Conservation (phyloP, 2,888 invertebrate species). For the Dolichopus griseipennis region DNA sequence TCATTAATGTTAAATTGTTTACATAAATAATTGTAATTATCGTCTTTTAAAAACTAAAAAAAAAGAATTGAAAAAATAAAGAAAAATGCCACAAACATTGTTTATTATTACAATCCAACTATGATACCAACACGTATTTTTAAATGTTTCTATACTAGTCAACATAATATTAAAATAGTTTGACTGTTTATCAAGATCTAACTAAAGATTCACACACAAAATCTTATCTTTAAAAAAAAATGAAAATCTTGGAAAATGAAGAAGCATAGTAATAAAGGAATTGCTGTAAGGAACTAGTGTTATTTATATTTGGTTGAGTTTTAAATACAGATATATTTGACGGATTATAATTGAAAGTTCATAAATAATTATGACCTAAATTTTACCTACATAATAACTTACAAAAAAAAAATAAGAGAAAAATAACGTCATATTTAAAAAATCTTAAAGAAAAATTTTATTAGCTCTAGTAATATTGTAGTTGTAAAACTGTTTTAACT, state of each 20-base stretch:
- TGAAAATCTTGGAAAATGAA: neutral
- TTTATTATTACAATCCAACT: no score
- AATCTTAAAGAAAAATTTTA: no score
- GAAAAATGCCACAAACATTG: no score
- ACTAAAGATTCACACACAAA: no score
- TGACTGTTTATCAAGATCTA: no score
- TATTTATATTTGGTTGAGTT: neutral
- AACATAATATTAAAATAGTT: no score
- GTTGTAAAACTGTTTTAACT: no score
- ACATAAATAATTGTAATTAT: constrained; percentile 6
- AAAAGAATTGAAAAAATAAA: neutral
- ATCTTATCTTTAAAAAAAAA: no score
- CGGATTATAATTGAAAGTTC: neutral
- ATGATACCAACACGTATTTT: no score
- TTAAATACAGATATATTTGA: neutral
- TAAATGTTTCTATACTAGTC: no score
- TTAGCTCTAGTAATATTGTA: no score
- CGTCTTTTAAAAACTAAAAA: neutral
- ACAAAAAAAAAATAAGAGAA: neutral
- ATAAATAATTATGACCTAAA: constrained; percentile 4
- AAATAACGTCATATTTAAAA: neutral
- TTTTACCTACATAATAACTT: neutral
- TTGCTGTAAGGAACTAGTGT: neutral
- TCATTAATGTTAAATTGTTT: constrained; percentile 4
- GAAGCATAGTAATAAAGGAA: neutral